Conservation (phyloP, 2,888 invertebrate species). For the Hylaea fasciaria region DNA sequence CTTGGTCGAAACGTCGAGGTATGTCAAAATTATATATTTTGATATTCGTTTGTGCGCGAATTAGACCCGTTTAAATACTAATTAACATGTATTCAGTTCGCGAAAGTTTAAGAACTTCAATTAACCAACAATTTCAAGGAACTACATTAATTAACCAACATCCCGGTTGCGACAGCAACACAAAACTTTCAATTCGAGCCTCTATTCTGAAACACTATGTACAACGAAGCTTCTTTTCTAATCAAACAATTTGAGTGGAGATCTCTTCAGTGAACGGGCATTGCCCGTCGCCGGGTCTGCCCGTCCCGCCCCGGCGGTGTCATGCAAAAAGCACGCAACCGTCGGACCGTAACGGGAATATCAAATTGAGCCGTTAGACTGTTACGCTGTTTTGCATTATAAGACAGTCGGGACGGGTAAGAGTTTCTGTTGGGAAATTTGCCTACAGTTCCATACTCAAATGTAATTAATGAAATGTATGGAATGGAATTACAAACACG, state of each 20-base stretch:
- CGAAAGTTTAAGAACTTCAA: too few species aligned
- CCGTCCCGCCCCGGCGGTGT: slow-evolving; percentile 45
- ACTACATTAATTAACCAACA: too few species aligned
- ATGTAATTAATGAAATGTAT: too few species aligned
- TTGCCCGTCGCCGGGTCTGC: not conserved
- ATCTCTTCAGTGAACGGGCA: not conserved
- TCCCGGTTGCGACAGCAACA: too few species aligned
- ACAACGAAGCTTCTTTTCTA: too few species aligned
- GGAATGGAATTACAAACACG: too few species aligned
- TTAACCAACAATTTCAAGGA: too few species aligned
- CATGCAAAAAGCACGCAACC: slow-evolving; percentile 52
- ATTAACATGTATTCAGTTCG: too few species aligned
- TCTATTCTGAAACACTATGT: not conserved
- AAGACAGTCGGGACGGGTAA: slow-evolving; percentile 1
- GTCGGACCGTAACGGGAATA: slow-evolving; percentile 65
- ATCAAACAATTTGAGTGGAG: slow-evolving; percentile 11
- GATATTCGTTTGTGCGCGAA: too few species aligned
- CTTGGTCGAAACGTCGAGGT: too few species aligned
- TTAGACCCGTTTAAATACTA: too few species aligned
- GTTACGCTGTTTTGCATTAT: slow-evolving; percentile 42
- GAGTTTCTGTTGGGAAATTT: not conserved
- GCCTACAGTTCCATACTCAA: slow-evolving; percentile 6
- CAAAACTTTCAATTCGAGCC: not conserved
- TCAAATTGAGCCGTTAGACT: slow-evolving; percentile 73
- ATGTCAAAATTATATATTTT: too few species aligned